Percentiles rank a stretch among this genome's conserved stretches.
phyloP scores from a whole-genome alignment of 2,113 vertebrate species.

The Pseudonaja textilis region DNA sequence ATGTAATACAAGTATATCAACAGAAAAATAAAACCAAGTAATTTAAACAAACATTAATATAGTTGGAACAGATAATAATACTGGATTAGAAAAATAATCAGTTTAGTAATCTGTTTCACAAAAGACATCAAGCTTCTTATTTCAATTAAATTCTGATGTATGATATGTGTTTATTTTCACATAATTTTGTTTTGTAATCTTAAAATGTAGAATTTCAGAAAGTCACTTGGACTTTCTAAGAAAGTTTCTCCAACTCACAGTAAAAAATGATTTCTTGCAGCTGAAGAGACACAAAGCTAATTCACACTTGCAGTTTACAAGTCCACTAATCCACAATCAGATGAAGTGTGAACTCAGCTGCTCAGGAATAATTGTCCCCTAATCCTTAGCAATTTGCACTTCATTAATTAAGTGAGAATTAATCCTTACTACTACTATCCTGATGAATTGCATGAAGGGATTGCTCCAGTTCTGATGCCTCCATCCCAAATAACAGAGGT shows the following conservation, averaged over 20 bases:
- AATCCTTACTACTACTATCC: slow-evolving; percentile 8
- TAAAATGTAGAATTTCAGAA: slow-evolving; percentile 31
- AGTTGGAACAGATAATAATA: slow-evolving; percentile 22
- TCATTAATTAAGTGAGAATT: slow-evolving; percentile 32
- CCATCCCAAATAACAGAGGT: not conserved
- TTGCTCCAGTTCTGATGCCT: not conserved
- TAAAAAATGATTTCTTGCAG: slow-evolving; percentile 30
- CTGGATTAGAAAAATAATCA: slow-evolving; percentile 42
- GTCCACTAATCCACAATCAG: slow-evolving; percentile 24
- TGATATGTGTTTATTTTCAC: slow-evolving; percentile 40
- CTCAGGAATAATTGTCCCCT: slow-evolving; percentile 29
- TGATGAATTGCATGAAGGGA: slow-evolving; percentile 1
- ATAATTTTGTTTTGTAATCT: slow-evolving; percentile 6
- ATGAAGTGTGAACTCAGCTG: slow-evolving; percentile 37
- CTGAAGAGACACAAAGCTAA: slow-evolving; percentile 29
- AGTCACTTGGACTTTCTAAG: slow-evolving; percentile 33
- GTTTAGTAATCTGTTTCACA: slow-evolving; percentile 21
- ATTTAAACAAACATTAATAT: slow-evolving; percentile 39
- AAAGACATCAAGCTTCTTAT: slow-evolving; percentile 38
- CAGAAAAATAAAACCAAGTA: slow-evolving; percentile 47
- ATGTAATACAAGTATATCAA: slow-evolving; percentile 25
- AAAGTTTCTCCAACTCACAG: slow-evolving; percentile 10
- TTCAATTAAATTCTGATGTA: slow-evolving; percentile 32
- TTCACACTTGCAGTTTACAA: slow-evolving; percentile 40
- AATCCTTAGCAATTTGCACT: slow-evolving; percentile 39